These are phyloP conservation scores for Camponotus floridanus DNA, from an alignment of 1,140 invertebrate genomes.

Conservation along the genomic window DNA sequence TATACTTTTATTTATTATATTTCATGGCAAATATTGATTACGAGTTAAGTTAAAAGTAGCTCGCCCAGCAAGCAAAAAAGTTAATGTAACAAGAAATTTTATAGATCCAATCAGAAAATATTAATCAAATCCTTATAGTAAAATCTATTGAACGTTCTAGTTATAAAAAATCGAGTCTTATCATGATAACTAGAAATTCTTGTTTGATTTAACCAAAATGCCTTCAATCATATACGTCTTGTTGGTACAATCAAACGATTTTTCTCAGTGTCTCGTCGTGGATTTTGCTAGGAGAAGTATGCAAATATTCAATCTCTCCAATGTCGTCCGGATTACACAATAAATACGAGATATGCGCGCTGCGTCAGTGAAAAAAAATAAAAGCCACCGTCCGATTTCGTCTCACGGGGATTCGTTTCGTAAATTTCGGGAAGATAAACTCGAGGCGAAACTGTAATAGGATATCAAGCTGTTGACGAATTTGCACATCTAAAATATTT, in stretches of 20 bases:
- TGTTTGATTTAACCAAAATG: too few species aligned
- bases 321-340: neutral
- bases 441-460: neutral
- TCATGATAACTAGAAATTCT: too few species aligned
- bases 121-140: too few species aligned
- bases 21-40: too few species aligned
- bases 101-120: too few species aligned
- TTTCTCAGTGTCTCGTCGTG: neutral
- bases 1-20: too few species aligned
- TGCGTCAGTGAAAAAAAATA: slow-evolving; percentile 21
- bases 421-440: slow-evolving; percentile 4
- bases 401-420: neutral
- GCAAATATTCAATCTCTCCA: slow-evolving; percentile 7
- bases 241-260: slow-evolving; percentile 13
- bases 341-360: slow-evolving; percentile 9
- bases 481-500: neutral
- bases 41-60: too few species aligned
- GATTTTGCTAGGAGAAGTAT: neutral
- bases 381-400: neutral
- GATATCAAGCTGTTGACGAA: slow-evolving; percentile 20
- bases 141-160: too few species aligned
- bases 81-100: too few species aligned
- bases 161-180: too few species aligned
- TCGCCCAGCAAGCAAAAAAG: too few species aligned
- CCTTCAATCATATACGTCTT: neutral